These are phyloP conservation scores for Malurus cyaneus DNA, from an alignment of 2,113 vertebrate species.

Conservation along the genomic window DNA sequence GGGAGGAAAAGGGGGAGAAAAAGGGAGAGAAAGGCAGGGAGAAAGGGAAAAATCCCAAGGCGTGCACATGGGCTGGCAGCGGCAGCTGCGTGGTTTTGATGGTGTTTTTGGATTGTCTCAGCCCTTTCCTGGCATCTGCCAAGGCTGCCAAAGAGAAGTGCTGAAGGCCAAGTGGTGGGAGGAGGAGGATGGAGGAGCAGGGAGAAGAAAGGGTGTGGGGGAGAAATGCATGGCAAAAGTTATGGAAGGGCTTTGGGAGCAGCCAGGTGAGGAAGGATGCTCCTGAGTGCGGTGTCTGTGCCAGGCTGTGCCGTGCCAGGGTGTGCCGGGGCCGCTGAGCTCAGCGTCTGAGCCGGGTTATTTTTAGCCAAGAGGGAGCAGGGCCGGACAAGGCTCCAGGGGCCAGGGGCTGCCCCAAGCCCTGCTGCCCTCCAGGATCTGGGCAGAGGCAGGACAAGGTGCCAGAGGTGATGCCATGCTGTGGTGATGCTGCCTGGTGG, in stretches of 20 bases:
- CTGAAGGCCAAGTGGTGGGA: not conserved
- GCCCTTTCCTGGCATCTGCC: not conserved
- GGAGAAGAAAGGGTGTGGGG: not conserved
- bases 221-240: not conserved
- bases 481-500: accelerated
- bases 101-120: not conserved
- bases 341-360: not conserved
- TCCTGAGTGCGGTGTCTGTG: not conserved
- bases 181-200: not conserved
- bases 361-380: constrained; percentile 55
- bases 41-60: not conserved
- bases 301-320: not conserved
- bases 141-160: not conserved
- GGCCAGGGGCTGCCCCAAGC: not conserved
- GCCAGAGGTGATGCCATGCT: not conserved
- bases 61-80: not conserved
- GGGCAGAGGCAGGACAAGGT: not conserved
- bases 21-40: not conserved
- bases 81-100: not conserved
- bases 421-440: not conserved
- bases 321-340: not conserved
- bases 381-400: accelerated
- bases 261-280: not conserved
- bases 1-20: not conserved
- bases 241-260: not conserved